Conservation (phyloP, 1,140 invertebrate species). For the Drosophila malerkotliana region DNA sequence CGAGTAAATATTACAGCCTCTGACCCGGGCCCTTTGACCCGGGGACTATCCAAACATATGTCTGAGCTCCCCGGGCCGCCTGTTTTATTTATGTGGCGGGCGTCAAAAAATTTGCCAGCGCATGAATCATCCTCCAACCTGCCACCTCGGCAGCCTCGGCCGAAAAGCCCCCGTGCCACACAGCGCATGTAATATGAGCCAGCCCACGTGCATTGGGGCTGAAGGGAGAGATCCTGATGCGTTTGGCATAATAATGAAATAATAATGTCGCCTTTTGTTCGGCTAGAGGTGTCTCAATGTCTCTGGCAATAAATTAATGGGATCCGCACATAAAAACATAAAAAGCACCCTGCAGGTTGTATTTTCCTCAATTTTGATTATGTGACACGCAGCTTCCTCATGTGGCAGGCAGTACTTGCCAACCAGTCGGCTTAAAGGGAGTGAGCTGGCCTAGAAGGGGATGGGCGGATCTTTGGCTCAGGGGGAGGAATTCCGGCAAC, state of each 20-base stretch:
- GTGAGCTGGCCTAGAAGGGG: neutral
- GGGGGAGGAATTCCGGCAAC: conserved; percentile 13
- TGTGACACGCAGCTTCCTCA: conserved; percentile 49
- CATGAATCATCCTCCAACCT: conserved; percentile 67
- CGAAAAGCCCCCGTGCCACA: conserved; percentile 2
- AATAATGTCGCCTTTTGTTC: conserved; percentile 81
- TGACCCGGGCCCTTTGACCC: conserved; percentile 32
- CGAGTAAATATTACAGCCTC: conserved; percentile 71
- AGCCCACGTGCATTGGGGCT: conserved; percentile 33
- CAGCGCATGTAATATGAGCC: conserved; percentile 39
- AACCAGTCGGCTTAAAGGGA: conserved; percentile 41
- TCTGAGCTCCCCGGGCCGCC: conserved; percentile 40
- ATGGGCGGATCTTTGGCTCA: neutral
- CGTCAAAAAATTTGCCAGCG: conserved; percentile 74
- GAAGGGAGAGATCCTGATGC: conserved; percentile 48
- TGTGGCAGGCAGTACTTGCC: conserved; percentile 36
- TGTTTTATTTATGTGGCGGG: conserved; percentile 69
- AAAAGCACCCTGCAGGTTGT: conserved; percentile 63
- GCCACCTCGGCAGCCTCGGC: conserved; percentile 10
- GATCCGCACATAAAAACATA: conserved; percentile 66
- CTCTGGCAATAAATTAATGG: conserved; percentile 78
- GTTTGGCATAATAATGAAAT: conserved; percentile 82
- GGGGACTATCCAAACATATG: conserved; percentile 67
- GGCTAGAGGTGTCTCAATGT: conserved; percentile 69
- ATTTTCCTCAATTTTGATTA: conserved; percentile 59